A percentile compares a stretch with the other conserved stretches of the same genome.
Evolutionary conservation across 2,113 vertebrate genomes (phyloP).

Genomic region (Tamias sibiricus): DNA sequence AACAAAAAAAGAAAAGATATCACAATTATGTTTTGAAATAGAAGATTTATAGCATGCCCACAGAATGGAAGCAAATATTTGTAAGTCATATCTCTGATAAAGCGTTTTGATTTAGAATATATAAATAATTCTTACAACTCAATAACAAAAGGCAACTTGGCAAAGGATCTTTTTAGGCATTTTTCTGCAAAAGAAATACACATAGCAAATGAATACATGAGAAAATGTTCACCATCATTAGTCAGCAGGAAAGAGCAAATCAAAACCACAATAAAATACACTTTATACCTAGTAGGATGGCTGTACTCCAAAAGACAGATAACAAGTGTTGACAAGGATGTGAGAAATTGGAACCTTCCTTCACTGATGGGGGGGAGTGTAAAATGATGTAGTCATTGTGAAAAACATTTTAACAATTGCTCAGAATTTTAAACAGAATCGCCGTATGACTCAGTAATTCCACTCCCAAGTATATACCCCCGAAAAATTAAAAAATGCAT

Average conservation of each 20-base stretch:
- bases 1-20: not conserved
- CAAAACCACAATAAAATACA: not conserved
- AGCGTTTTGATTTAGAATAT: not conserved
- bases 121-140: slow-evolving; percentile 13
- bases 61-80: not conserved
- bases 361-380: not conserved
- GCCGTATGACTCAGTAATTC: not conserved
- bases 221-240: not conserved
- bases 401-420: not conserved
- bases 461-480: not conserved
- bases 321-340: not conserved
- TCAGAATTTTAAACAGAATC: not conserved
- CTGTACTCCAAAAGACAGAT: not conserved
- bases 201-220: not conserved
- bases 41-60: not conserved
- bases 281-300: not conserved
- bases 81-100: not conserved
- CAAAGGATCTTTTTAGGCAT: not conserved
- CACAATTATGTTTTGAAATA: not conserved
- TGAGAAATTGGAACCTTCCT: not conserved
- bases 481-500: not conserved
- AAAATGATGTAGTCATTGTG: not conserved
- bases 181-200: not conserved
- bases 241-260: not conserved
- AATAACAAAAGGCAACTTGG: not conserved